Evolutionary conservation across 2,888 invertebrate genomes (phyloP).

Genomic region (Andrena flavipes): DNA sequence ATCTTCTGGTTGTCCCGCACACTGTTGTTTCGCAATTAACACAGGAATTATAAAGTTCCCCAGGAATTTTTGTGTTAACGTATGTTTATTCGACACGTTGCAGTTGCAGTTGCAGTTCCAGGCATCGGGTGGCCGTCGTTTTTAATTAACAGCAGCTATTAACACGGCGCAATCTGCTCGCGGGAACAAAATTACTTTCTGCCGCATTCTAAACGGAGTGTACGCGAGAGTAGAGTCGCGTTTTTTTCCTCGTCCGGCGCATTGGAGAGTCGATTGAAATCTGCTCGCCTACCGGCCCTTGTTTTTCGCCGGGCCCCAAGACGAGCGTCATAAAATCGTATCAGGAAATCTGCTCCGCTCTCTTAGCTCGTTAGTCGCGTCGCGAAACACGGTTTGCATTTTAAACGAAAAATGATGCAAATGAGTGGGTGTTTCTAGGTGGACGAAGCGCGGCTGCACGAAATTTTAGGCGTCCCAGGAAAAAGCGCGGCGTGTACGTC

Average conservation of each 20-base stretch:
- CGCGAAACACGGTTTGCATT: slow-evolving; percentile 53
- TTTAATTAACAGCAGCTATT: slow-evolving; percentile 14
- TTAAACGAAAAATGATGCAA: slow-evolving; percentile 64
- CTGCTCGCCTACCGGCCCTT: not conserved
- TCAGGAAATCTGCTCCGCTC: slow-evolving; percentile 33
- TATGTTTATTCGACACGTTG: not conserved
- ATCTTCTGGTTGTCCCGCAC: not conserved
- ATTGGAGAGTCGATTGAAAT: not conserved
- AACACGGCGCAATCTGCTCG: not conserved
- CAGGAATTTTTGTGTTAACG: slow-evolving; percentile 7
- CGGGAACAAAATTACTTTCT: slow-evolving; percentile 1
- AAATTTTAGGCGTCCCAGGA: slow-evolving; percentile 5
- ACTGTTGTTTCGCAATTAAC: not conserved
- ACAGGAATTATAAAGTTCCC: not conserved
- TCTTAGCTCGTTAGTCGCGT: slow-evolving; percentile 53
- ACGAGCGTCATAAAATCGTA: slow-evolving; percentile 39
- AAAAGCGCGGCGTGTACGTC: not conserved
- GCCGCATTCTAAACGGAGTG: not conserved
- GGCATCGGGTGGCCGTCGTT: not conserved
- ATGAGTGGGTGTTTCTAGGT: slow-evolving; percentile 23
- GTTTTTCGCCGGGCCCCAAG: not conserved
- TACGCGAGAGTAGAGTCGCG: not conserved
- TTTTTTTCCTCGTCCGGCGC: not conserved
- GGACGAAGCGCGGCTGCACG: not conserved
- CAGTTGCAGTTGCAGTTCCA: not conserved